These are phyloP conservation scores for Syngnathus typhle DNA, from an alignment of 2,113 vertebrate genomes.

Conservation along the genomic window DNA sequence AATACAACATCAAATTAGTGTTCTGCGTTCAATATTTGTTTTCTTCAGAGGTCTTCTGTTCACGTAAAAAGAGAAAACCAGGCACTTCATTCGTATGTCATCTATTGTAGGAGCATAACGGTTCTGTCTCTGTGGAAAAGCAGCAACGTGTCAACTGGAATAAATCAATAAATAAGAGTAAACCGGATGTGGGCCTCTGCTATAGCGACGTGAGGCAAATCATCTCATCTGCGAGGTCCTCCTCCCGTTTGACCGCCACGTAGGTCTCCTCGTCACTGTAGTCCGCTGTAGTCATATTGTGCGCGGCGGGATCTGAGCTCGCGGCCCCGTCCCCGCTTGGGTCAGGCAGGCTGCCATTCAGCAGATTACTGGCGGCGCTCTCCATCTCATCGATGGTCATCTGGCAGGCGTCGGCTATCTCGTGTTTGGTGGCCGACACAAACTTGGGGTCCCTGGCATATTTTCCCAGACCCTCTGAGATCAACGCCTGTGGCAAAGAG, in stretches of 20 bases:
- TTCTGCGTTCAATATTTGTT: slow-evolving; percentile 6
- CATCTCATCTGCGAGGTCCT: slow-evolving; percentile 95
- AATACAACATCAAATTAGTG: slow-evolving; percentile 2
- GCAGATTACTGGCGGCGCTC: slow-evolving; percentile 89
- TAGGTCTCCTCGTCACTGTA: slow-evolving; percentile 91
- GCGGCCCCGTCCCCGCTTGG: slow-evolving; percentile 16
- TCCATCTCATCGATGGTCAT: slow-evolving; percentile 98
- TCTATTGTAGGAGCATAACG: slow-evolving; percentile 22
- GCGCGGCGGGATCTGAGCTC: slow-evolving; percentile 52
- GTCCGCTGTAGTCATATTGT: slow-evolving; percentile 72
- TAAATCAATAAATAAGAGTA: slow-evolving; percentile 41
- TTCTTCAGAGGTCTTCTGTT: slow-evolving; percentile 2
- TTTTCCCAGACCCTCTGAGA: slow-evolving; percentile 90
- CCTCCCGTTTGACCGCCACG: slow-evolving; percentile 75
- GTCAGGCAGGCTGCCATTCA: slow-evolving; percentile 76
- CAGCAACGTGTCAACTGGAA: not conserved
- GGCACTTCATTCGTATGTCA: slow-evolving; percentile 59
- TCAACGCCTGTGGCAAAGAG: slow-evolving; percentile 77
- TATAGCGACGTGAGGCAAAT: slow-evolving; percentile 96
- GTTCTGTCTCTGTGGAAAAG: slow-evolving; percentile 8
- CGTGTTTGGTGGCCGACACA: slow-evolving; percentile 86
- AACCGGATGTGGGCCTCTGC: slow-evolving; percentile 53
- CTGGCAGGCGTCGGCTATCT: slow-evolving; percentile 93
- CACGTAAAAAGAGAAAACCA: slow-evolving; percentile 51
- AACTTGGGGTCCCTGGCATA: slow-evolving; percentile 94